Percentiles rank a stretch among this genome's conserved stretches.
Evolutionary conservation across 2,113 vertebrate species (phyloP).

Genomic region (Chaetodon auriga): DNA sequence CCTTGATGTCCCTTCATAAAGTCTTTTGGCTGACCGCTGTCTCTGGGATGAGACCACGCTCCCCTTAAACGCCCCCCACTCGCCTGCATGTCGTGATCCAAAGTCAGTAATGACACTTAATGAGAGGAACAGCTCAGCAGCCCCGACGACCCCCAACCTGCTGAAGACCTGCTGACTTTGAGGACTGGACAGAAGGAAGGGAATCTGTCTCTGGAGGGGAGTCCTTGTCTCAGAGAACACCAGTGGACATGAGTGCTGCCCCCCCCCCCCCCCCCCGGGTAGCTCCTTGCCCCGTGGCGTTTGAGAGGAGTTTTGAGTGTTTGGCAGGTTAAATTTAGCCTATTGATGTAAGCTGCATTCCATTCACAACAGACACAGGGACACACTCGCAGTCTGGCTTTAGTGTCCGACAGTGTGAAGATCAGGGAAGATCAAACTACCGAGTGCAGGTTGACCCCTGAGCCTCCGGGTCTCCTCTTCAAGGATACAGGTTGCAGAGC

Average conservation of each 20-base stretch:
- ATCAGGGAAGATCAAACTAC: slow-evolving; percentile 86
- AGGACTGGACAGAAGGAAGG: slow-evolving; percentile 33
- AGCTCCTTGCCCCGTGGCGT: slow-evolving; percentile 72
- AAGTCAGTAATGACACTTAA: slow-evolving; percentile 21
- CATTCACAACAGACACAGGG: slow-evolving; percentile 90
- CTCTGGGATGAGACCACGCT: background rate
- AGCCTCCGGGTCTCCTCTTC: slow-evolving; percentile 69
- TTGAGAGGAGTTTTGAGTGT: slow-evolving; percentile 83
- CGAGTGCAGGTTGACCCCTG: slow-evolving; percentile 79
- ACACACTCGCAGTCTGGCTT: slow-evolving; percentile 89
- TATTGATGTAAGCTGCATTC: slow-evolving; percentile 98
- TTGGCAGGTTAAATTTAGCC: slow-evolving; percentile 95
- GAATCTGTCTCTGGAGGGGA: slow-evolving; percentile 11
- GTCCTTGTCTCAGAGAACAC: slow-evolving; percentile 25
- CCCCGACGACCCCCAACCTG: slow-evolving; percentile 9
- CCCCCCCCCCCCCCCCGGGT: slow-evolving; percentile 35
- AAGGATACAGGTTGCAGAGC: slow-evolving; percentile 72
- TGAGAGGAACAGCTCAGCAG: slow-evolving; percentile 4
- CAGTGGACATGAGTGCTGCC: slow-evolving; percentile 17
- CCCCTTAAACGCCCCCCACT: background rate
- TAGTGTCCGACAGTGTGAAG: slow-evolving; percentile 90
- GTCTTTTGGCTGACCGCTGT: slow-evolving; percentile 8
- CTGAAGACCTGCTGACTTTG: slow-evolving; percentile 23
- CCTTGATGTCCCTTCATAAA: slow-evolving; percentile 16
- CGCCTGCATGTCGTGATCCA: slow-evolving; percentile 27